Base-by-base conservation (phyloP, 2,113 vertebrate species). In the Gymnocephalus cernua region DNA sequence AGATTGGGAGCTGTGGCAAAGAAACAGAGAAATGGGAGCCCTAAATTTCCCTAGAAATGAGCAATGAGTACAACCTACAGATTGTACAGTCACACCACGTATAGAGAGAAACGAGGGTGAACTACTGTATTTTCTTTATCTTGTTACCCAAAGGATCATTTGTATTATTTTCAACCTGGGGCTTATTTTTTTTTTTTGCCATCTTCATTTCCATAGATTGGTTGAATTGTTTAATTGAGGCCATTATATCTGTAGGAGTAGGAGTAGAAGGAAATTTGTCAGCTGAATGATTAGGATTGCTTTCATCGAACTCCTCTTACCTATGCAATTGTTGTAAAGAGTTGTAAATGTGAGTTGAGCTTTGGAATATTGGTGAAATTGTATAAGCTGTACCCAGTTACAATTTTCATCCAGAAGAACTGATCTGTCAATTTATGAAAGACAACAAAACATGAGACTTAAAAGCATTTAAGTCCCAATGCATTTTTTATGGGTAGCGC, bases 1-100 rank as follows among this genome's bases (percentile, higher is more conserved):
- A 79, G 78, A 83, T 38, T 62, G 78, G 61, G 56, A 79, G 76
- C 38, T 56, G 67, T 45, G 64, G 56, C 71, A 70, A 38, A 87
- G 58, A 73, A 67, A 73, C 51, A 67, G 65, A 82, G 70, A 58
- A 81, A 59, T 25, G 50, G 47, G 32, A 56, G 68, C 65, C 6
- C 13, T 32, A 35, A 50, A 61, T 51, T 72, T 63, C 27, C 69
- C 41, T 62, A 69, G 70, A 86, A 79, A 79, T 41, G 18, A 27
- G 74, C 23, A 0, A 38, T 38, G 21, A 35, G 29, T 57, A 35
- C 47, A 66, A 79, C 74, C 77, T 72, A 58, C 48, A 84, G 57
- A 80, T 53, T 77, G 73, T 66, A 71, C 23, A 74, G 62, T 77
- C 44, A 65, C 72, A 63, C 41, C 61, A 47, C 25, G 1, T 21